Conservation (phyloP, 2,113 vertebrate species). For the Oceanodroma tethys region DNA sequence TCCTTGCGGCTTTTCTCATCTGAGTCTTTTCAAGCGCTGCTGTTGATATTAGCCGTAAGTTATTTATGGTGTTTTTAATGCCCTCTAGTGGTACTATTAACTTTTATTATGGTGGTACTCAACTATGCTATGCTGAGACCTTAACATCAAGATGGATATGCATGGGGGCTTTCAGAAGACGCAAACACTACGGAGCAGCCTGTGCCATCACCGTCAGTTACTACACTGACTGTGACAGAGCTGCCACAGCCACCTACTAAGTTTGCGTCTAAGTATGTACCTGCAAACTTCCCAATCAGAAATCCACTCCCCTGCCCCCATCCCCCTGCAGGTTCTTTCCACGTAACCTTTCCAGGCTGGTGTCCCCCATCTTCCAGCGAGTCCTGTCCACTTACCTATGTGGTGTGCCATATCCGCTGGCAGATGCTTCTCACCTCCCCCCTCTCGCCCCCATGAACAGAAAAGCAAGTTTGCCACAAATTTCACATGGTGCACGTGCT, state of each 20-base stretch:
- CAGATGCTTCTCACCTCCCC: neutral
- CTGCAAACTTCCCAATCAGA: neutral
- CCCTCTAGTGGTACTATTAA: neutral
- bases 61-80: neutral
- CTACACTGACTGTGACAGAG: neutral
- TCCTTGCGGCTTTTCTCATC: neutral
- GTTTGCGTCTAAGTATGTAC: neutral
- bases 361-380: accelerated
- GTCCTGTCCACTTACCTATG: neutral
- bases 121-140: accelerated
- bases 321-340: neutral
- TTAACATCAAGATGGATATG: accelerated
- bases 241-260: neutral
- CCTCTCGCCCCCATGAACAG: accelerated
- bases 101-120: neutral
- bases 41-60: neutral
- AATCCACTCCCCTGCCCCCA: accelerated
- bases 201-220: accelerated
- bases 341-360: accelerated
- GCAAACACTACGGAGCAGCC: accelerated
- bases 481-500: accelerated
- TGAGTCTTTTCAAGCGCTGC: neutral
- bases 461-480: neutral
- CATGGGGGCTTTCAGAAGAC: neutral
- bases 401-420: too few relatives aligned